A percentile compares a stretch with the other conserved stretches of the same genome.
These are phyloP conservation scores for Gadus chalcogrammus DNA, from an alignment of 2,113 vertebrate genomes.

Conservation along the genomic window DNA sequence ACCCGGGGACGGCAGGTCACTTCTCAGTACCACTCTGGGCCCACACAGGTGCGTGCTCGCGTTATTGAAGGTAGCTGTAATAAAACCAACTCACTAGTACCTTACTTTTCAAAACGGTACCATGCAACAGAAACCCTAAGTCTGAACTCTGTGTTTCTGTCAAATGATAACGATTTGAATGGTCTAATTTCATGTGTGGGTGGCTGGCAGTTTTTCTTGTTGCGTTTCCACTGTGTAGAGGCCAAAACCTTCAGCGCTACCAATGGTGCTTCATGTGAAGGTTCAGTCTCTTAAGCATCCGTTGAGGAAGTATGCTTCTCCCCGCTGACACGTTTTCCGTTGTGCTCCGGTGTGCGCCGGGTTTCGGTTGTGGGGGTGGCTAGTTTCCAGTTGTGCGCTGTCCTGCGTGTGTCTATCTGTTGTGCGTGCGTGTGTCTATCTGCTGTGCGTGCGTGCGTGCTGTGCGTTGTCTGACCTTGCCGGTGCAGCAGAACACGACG, in stretches of 20 bases:
- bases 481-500: slow-evolving; percentile 94
- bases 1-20: background rate
- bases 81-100: no score
- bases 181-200: background rate
- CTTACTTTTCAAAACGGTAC: no score
- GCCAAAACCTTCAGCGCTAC: no score
- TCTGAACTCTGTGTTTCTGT: no score
- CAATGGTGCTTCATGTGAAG: no score
- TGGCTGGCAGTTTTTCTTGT: background rate
- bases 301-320: no score
- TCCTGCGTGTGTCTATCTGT: background rate
- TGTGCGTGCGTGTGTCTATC: background rate
- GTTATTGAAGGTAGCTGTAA: no score
- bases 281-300: no score
- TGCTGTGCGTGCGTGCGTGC: background rate
- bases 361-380: background rate
- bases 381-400: background rate
- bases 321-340: no score
- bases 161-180: no score
- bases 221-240: background rate
- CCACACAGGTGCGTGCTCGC: background rate
- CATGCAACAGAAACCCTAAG: no score
- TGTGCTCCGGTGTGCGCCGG: no score
- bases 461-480: slow-evolving; percentile 78
- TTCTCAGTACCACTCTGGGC: background rate